A percentile compares a stretch with the other conserved stretches of the same genome.
Evolutionary conservation across 2,113 vertebrate species (phyloP).

Genomic region (Albula goreensis): DNA sequence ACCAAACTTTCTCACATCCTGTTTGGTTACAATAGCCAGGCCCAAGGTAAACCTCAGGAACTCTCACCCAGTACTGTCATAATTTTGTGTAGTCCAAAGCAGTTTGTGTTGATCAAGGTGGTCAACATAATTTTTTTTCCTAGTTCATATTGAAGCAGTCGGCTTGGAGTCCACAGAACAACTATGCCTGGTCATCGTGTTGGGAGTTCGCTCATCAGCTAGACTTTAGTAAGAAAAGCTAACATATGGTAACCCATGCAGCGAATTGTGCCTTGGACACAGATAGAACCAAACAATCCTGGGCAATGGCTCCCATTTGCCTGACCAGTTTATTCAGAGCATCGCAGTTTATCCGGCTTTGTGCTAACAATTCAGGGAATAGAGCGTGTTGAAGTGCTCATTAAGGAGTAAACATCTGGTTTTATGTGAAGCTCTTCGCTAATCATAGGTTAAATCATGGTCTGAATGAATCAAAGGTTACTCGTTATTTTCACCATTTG

Average conservation of each 20-base stretch:
- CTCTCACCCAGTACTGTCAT: neutral
- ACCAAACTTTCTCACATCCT: neutral
- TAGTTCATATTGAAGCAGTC: constrained; percentile 15
- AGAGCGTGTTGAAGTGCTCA: constrained; percentile 50
- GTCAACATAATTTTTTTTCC: neutral
- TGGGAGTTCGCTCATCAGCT: constrained; percentile 18
- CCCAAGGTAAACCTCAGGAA: constrained; percentile 14
- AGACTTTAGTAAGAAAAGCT: constrained; percentile 32
- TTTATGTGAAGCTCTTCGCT: neutral
- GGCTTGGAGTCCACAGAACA: neutral
- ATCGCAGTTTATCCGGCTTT: constrained; percentile 30
- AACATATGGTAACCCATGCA: constrained; percentile 25
- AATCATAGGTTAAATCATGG: neutral
- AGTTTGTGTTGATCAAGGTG: neutral
- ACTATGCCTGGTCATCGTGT: constrained; percentile 16
- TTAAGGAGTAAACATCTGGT: constrained; percentile 41
- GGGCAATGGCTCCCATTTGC: constrained; percentile 12
- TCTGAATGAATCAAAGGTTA: neutral
- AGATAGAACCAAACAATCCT: constrained; percentile 29
- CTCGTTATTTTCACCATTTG: neutral
- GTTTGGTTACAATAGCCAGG: neutral
- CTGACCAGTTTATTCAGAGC: constrained; percentile 31
- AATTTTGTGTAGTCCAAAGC: neutral
- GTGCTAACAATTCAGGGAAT: constrained; percentile 52
- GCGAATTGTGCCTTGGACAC: constrained; percentile 32